Conservation (phyloP, 2,113 vertebrate species). For the Corynorhinus townsendii region DNA sequence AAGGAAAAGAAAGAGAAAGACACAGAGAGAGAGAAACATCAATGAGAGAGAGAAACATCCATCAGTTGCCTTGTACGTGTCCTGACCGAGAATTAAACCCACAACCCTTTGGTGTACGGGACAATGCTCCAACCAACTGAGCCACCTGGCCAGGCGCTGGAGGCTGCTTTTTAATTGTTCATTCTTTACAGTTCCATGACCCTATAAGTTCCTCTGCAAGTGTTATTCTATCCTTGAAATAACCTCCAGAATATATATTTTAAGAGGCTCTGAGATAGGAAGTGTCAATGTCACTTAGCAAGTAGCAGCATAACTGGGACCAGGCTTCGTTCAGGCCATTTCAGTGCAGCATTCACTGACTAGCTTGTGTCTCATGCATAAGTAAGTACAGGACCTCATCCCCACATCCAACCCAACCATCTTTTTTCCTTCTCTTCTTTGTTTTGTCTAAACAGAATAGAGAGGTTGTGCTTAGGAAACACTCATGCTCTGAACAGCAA, state of each 20-base stretch:
- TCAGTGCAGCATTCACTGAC: neutral
- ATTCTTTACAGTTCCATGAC: neutral
- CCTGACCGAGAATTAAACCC: neutral
- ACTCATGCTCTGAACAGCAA: neutral
- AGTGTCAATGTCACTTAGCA: constrained; percentile 13
- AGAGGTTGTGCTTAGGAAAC: neutral
- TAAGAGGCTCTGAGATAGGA: constrained; percentile 4
- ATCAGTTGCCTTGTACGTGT: neutral
- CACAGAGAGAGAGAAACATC: neutral
- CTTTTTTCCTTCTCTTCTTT: neutral
- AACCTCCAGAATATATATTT: constrained; percentile 10
- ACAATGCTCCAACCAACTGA: neutral
- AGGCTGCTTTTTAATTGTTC: constrained; percentile 15
- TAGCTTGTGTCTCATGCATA: neutral
- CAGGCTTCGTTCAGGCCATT: neutral
- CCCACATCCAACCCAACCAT: neutral
- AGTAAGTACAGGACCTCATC: neutral
- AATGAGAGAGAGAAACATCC: neutral
- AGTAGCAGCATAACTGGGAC: neutral
- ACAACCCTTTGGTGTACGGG: neutral
- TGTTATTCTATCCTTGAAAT: constrained; percentile 42
- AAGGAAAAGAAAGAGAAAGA: neutral
- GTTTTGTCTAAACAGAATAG: neutral
- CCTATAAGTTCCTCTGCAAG: neutral
- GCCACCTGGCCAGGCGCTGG: neutral